phyloP scores from a whole-genome alignment of 2,113 vertebrate species.

The Indicator maculatus region DNA sequence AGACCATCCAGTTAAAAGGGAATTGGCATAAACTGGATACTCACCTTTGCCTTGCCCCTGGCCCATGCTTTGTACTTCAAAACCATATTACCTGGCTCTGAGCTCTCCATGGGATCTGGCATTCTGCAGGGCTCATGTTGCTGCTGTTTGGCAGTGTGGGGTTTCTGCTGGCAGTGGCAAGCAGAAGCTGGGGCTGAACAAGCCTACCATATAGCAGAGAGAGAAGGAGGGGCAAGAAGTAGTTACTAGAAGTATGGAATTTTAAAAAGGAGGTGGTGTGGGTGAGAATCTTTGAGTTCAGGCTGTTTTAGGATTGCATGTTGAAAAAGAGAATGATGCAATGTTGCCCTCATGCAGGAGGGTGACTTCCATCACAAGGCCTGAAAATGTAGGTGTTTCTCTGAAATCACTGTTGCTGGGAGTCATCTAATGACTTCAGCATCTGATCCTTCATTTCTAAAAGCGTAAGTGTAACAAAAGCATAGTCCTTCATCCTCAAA shows the following conservation, averaged over 20 bases:
- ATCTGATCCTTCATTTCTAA: neutral
- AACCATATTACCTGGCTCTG: neutral
- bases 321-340: neutral
- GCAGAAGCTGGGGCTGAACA: neutral
- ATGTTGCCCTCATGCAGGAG: neutral
- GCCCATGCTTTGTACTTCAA: neutral
- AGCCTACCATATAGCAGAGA: neutral
- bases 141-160: accelerated
- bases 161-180: neutral
- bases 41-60: neutral
- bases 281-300: neutral
- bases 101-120: neutral
- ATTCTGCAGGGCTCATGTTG: accelerated
- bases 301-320: neutral
- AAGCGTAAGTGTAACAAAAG: neutral
- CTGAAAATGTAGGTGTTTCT: neutral
- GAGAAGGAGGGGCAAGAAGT: neutral
- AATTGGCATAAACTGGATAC: neutral
- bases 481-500: neutral
- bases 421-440: neutral
- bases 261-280: neutral
- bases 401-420: neutral
- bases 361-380: neutral
- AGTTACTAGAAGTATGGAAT: neutral
- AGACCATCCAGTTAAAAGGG: neutral